Evolutionary conservation across 2,113 vertebrate genomes (phyloP).

Genomic region (Choloepus hoffmanni): DNA sequence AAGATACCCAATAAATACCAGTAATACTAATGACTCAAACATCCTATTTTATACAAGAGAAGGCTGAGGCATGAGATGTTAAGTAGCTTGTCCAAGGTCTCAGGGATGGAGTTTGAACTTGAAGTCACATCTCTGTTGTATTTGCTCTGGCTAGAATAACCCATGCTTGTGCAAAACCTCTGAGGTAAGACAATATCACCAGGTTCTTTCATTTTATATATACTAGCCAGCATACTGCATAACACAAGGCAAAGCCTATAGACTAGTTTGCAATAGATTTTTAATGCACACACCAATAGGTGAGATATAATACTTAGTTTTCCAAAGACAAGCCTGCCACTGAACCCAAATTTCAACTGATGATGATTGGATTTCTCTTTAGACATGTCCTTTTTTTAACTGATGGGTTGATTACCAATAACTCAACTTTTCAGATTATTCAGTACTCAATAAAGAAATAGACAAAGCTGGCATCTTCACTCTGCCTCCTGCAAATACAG

Average conservation of each 20-base stretch:
- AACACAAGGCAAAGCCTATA: constrained; percentile 3
- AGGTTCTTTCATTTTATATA: not conserved
- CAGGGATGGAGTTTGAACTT: not conserved
- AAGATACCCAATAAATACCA: not conserved
- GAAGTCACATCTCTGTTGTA: not conserved
- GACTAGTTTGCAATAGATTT: constrained; percentile 33
- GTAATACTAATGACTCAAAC: not conserved
- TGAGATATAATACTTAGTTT: constrained; percentile 55
- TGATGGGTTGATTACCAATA: constrained; percentile 44
- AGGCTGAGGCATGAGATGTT: not conserved
- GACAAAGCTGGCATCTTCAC: not conserved
- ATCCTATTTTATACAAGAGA: constrained; percentile 38
- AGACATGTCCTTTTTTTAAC: constrained; percentile 11
- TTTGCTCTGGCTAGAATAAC: constrained; percentile 54
- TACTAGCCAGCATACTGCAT: not conserved
- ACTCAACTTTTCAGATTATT: constrained; percentile 44
- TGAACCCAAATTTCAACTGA: constrained; percentile 41
- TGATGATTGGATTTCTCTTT: constrained; percentile 54
- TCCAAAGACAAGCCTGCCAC: constrained; percentile 36
- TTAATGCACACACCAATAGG: not conserved
- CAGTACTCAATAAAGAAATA: constrained; percentile 47
- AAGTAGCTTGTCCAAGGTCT: constrained; percentile 12
- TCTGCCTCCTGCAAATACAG: constrained; percentile 52
- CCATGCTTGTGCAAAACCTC: not conserved
- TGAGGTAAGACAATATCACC: not conserved